Percentiles rank a stretch among this genome's conserved stretches.
These are phyloP conservation scores for Lasioglossum oenotherae DNA, from an alignment of 2,888 invertebrate genomes.

Conservation along the genomic window DNA sequence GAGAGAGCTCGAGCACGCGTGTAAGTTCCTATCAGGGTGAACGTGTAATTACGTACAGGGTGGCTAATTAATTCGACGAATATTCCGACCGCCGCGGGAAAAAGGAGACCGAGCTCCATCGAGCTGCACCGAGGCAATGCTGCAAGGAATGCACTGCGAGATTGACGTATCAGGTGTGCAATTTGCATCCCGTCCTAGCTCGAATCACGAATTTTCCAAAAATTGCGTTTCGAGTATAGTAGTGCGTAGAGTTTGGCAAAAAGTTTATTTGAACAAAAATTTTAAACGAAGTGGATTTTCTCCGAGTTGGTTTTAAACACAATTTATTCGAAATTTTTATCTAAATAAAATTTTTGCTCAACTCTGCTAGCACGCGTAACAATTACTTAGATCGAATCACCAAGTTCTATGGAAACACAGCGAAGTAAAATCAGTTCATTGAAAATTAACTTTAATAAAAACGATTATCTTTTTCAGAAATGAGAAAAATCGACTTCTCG, in stretches of 20 bases:
- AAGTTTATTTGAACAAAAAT: too few relatives aligned
- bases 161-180: not conserved
- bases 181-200: not conserved
- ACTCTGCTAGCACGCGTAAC: too few relatives aligned
- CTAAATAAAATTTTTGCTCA: too few relatives aligned
- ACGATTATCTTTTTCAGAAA: not conserved
- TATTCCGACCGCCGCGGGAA: constrained; percentile 11
- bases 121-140: not conserved
- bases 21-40: constrained; percentile 47
- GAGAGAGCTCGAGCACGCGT: constrained; percentile 25
- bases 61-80: constrained; percentile 65
- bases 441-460: not conserved
- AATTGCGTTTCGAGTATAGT: not conserved
- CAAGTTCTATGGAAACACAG: not conserved
- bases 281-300: too few relatives aligned
- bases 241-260: too few relatives aligned
- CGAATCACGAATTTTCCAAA: not conserved
- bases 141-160: not conserved
- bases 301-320: too few relatives aligned
- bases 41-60: constrained; percentile 64
- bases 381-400: not conserved
- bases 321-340: too few relatives aligned
- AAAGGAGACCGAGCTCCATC: constrained; percentile 1
- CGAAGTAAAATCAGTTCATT: not conserved
- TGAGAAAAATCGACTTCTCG: not conserved